Conservation (phyloP, 2,888 invertebrate genomes). For the Meteorus colon region DNA sequence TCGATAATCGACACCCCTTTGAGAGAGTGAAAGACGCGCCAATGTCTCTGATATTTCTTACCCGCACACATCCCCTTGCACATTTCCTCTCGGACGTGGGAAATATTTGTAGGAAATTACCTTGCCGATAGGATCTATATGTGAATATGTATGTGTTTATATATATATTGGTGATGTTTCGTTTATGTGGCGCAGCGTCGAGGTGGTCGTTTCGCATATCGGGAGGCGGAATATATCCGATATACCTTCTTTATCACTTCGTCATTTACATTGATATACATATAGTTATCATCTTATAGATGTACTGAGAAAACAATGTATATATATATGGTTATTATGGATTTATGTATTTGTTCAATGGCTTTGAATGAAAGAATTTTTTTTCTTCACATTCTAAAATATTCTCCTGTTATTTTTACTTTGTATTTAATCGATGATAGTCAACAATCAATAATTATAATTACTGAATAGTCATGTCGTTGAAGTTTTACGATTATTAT, state of each 20-base stretch:
- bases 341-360: neutral
- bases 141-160: neutral
- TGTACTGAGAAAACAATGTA: neutral
- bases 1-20: conserved; percentile 53
- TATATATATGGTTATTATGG: neutral
- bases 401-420: too few relatives aligned
- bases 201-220: conserved; percentile 19
- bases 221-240: neutral
- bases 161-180: neutral
- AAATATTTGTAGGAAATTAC: conserved; percentile 41
- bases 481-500: neutral
- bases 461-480: neutral
- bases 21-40: conserved; percentile 33
- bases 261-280: conserved; percentile 1
- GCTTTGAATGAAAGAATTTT: neutral
- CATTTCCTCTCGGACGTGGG: conserved; percentile 6
- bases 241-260: neutral
- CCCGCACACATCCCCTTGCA: neutral
- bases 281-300: neutral
- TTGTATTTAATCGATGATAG: too few relatives aligned
- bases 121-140: conserved; percentile 7
- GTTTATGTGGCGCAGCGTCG: conserved; percentile 9
- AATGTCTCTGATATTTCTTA: neutral
- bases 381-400: too few relatives aligned
- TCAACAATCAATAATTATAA: neutral